These are phyloP conservation scores for Borostomias antarcticus DNA, from an alignment of 2,797 vertebrate genomes.

Conservation along the genomic window DNA sequence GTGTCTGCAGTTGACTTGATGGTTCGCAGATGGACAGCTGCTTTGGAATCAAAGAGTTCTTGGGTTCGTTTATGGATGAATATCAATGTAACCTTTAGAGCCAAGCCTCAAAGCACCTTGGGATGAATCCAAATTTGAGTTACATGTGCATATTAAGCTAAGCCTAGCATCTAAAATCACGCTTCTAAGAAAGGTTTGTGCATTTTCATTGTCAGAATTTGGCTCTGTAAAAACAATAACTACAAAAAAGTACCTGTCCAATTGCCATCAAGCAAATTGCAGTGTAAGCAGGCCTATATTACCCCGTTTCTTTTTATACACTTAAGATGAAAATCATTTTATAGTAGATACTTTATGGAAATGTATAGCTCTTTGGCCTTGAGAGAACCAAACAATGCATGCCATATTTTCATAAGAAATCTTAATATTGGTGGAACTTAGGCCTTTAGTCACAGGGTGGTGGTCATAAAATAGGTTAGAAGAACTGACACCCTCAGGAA, in stretches of 20 bases:
- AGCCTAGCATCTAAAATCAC: neutral
- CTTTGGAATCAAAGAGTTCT: constrained; percentile 28
- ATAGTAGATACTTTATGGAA: constrained; percentile 51
- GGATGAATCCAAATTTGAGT: constrained; percentile 3
- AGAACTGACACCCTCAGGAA: constrained; percentile 43
- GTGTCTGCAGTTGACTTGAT: constrained; percentile 30
- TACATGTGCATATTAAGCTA: neutral
- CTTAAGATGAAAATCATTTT: constrained; percentile 55
- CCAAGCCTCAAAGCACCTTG: constrained; percentile 20
- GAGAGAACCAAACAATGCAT: constrained; percentile 23
- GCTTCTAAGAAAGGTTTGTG: neutral
- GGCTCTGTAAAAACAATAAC: neutral
- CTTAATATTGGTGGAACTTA: constrained; percentile 30
- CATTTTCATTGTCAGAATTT: neutral
- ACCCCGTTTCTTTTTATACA: constrained; percentile 47
- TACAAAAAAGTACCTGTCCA: constrained; percentile 5
- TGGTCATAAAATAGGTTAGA: constrained; percentile 34
- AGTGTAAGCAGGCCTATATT: constrained; percentile 25
- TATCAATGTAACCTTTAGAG: constrained; percentile 23
- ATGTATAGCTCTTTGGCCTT: constrained; percentile 34
- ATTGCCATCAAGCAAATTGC: constrained; percentile 13
- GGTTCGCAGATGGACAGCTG: constrained; percentile 22
- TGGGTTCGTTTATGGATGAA: constrained; percentile 28
- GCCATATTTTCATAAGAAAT: constrained; percentile 17
- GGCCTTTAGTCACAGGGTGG: constrained; percentile 32